Evolutionary conservation across 2,797 vertebrate genomes (phyloP), one percentile per base, ranked within the genome.

Genomic region (Galagoides demidoff): DNA sequence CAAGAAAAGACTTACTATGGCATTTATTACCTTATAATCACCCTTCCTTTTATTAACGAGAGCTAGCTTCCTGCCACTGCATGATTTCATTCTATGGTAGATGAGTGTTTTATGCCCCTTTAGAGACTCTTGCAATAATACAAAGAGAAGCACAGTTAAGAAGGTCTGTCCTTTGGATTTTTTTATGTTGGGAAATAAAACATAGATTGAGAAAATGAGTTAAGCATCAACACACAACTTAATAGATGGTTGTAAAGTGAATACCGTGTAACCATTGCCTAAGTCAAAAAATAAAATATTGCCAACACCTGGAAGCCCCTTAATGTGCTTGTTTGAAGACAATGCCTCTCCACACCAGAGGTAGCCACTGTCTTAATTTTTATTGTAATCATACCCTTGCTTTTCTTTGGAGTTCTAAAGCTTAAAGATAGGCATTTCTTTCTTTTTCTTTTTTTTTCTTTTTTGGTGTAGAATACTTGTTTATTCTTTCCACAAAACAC

Each of bases 381-480:
- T 70, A 22, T 25, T 73, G 7, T 73, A 57, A 34, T 76, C 19
- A 25, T n/a, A 11, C 10, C 14, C 37, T 71, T 66, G 49, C 73
- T 68, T 74, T 74, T 34, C 76, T 63, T 23, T 66, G 55, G 77
- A 13, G 9, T 61, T 86, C 73, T 45, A 12, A 71, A 84, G 57
- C 52, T 91, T 74, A 74, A 61, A 66, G 52, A n/a, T 66, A 66
- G 1, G 31, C 31, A 19, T 66, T 64, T 52, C 49, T 52, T 52
- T 52, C 49, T 52, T 14, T 52, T 52, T 52, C 45, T 49, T 49
- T 49, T 12, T 49, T 16, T 16, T 52, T 49, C 13, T 49, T 52
- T 52, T 52, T 97, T 98, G 89, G 90, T 97, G 98, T 98, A 96
- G 98, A 98, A 98, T 95, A 96, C 98, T 98, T 98, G 98, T 98